Evolutionary conservation across 2,797 vertebrate genomes (phyloP).

Genomic region (Gambusia yucatana): DNA sequence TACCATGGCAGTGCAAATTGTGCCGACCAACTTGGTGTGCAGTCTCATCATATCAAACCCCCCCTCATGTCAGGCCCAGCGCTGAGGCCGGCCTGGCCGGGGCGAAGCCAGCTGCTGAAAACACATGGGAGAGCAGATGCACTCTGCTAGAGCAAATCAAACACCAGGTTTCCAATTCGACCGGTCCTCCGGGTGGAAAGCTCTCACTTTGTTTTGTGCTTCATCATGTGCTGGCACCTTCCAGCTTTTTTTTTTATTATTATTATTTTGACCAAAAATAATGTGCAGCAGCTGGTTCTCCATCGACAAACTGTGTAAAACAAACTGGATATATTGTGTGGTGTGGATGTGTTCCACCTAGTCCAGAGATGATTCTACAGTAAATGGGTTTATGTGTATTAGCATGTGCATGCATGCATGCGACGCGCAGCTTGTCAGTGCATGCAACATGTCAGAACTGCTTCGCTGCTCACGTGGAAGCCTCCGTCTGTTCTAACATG

Average conservation of each 20-base stretch:
- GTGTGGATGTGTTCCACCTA: constrained; percentile 16
- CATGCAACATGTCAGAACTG: constrained; percentile 56
- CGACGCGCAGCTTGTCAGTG: constrained; percentile 35
- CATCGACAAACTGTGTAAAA: neutral
- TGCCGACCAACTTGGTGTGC: neutral
- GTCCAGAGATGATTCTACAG: constrained; percentile 44
- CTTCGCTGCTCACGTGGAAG: constrained; percentile 50
- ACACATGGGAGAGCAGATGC: constrained; percentile 15
- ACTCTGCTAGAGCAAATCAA: constrained; percentile 17
- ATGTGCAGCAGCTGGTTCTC: neutral
- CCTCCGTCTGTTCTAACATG: constrained; percentile 62
- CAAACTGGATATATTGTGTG: constrained; percentile 1
- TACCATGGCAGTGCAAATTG: neutral
- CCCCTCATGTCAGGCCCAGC: neutral
- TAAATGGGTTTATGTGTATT: constrained; percentile 5
- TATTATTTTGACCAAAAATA: neutral
- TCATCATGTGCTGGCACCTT: constrained; percentile 1
- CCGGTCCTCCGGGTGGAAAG: constrained; percentile 1
- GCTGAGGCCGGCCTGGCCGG: neutral
- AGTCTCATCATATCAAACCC: neutral
- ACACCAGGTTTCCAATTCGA: constrained; percentile 1
- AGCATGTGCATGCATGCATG: constrained; percentile 6
- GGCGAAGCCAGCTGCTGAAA: constrained; percentile 2
- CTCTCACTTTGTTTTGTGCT: constrained; percentile 25
- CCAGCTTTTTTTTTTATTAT: neutral